Percentiles rank a stretch among this genome's conserved stretches.
phyloP scores from a whole-genome alignment of 2,888 invertebrate genomes.

The Oscheius sp. region DNA sequence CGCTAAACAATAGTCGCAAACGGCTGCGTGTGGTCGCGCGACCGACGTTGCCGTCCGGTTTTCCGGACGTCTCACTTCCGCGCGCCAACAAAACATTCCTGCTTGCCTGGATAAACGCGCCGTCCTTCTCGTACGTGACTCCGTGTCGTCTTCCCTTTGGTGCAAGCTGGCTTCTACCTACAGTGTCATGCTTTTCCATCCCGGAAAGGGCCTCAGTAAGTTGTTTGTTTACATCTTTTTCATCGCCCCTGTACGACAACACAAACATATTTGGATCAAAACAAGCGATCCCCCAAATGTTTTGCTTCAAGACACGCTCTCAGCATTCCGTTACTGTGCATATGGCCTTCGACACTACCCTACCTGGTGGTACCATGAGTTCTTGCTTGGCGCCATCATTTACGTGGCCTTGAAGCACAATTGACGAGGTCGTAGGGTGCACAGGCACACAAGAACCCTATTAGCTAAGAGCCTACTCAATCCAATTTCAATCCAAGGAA shows the following conservation, averaged over 20 bases:
- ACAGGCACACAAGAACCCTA: conserved; percentile 7
- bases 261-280: too few species aligned
- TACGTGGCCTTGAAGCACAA: conserved; percentile 35
- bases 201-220: conserved; percentile 55
- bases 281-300: too few species aligned
- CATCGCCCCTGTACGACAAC: background rate
- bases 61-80: conserved; percentile 34
- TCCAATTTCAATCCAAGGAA: background rate
- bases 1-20: conserved; percentile 25
- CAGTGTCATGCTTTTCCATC: conserved; percentile 55
- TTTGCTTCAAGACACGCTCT: conserved; percentile 13
- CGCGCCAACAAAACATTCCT: conserved; percentile 25
- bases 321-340: conserved; percentile 17
- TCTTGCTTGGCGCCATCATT: conserved; percentile 31
- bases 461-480: background rate
- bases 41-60: conserved; percentile 20
- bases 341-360: conserved; percentile 21
- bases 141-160: conserved; percentile 21
- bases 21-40: conserved; percentile 31
- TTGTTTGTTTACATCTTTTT: conserved; percentile 11
- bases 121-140: conserved; percentile 22
- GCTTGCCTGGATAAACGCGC: conserved; percentile 16
- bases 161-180: conserved; percentile 50
- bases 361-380: conserved; percentile 35
- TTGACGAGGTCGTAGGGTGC: conserved; percentile 24